A percentile compares a stretch with the other conserved stretches of the same genome.
Evolutionary conservation across 2,113 vertebrate genomes (phyloP).

Genomic region (Calypte anna): DNA sequence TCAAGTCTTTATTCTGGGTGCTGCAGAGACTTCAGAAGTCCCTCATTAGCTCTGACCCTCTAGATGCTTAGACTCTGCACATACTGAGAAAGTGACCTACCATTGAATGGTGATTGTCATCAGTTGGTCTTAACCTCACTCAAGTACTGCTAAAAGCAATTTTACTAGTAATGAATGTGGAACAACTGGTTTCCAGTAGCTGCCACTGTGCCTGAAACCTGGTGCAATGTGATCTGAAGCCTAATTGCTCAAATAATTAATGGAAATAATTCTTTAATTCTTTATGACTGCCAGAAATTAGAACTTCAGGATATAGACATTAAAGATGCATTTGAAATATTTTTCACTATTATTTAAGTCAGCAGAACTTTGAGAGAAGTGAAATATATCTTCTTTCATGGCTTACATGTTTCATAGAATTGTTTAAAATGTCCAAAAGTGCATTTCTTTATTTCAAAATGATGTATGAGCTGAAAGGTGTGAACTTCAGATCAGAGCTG

Average conservation of each 20-base stretch:
- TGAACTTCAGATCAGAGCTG: not conserved
- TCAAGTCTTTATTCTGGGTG: not conserved
- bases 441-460: not conserved
- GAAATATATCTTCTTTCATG: not conserved
- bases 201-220: not conserved
- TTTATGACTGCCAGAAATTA: not conserved
- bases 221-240: not conserved
- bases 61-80: not conserved
- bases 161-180: not conserved
- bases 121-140: not conserved
- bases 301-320: not conserved
- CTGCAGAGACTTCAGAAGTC: not conserved
- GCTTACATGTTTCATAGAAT: not conserved
- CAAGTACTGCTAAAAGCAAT: not conserved
- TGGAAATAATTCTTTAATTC: not conserved
- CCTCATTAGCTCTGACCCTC: not conserved
- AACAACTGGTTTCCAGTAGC: conserved; percentile 16
- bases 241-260: conserved; percentile 1
- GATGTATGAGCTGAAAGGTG: not conserved
- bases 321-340: not conserved
- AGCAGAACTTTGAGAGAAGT: not conserved
- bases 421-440: not conserved
- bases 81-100: not conserved
- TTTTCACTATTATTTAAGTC: not conserved
- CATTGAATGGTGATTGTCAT: not conserved